Evolutionary conservation across 2,113 vertebrate genomes (phyloP).

Genomic region (Tetraodon nigroviridis): DNA sequence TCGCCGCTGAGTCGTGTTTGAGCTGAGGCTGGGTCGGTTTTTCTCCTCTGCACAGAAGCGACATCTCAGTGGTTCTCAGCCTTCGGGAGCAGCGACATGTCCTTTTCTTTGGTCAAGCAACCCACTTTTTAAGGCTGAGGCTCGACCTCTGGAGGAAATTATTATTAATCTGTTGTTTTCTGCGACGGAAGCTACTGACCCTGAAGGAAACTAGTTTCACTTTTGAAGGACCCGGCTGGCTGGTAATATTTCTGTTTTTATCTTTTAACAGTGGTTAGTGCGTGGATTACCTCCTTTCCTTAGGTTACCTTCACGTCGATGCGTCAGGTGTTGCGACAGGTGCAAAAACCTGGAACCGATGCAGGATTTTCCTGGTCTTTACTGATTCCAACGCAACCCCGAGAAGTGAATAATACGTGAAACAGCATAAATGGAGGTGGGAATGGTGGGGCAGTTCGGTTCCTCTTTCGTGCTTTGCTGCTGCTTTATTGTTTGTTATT

Average conservation of each 20-base stretch:
- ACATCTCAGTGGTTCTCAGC: slow-evolving; percentile 2
- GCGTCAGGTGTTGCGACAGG: slow-evolving; percentile 22
- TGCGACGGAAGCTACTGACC: slow-evolving; percentile 39
- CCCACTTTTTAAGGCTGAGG: slow-evolving; percentile 4
- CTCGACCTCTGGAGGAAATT: slow-evolving; percentile 1
- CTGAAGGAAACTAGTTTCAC: slow-evolving; percentile 2
- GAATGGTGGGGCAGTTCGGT: too few relatives aligned
- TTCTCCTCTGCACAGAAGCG: slow-evolving; percentile 22
- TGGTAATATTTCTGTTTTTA: slow-evolving; percentile 22
- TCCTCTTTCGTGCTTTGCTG: neutral
- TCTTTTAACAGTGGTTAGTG: too few relatives aligned
- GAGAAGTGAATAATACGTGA: too few relatives aligned
- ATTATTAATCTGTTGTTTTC: neutral
- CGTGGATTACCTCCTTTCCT: too few relatives aligned
- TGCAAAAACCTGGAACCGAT: slow-evolving; percentile 16
- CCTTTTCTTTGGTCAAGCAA: neutral
- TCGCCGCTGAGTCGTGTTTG: neutral
- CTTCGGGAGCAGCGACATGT: slow-evolving; percentile 1
- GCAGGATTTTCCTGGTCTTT: too few relatives aligned
- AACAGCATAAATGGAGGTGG: too few relatives aligned
- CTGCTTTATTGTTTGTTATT: slow-evolving; percentile 1
- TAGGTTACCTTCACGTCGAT: too few relatives aligned
- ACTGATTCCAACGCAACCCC: too few relatives aligned
- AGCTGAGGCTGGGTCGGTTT: slow-evolving; percentile 44
- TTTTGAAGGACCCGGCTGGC: slow-evolving; percentile 16